Percentiles rank a stretch among this genome's conserved stretches.
These are phyloP conservation scores for Electrona antarctica DNA, from an alignment of 2,113 vertebrate genomes.

Conservation along the genomic window DNA sequence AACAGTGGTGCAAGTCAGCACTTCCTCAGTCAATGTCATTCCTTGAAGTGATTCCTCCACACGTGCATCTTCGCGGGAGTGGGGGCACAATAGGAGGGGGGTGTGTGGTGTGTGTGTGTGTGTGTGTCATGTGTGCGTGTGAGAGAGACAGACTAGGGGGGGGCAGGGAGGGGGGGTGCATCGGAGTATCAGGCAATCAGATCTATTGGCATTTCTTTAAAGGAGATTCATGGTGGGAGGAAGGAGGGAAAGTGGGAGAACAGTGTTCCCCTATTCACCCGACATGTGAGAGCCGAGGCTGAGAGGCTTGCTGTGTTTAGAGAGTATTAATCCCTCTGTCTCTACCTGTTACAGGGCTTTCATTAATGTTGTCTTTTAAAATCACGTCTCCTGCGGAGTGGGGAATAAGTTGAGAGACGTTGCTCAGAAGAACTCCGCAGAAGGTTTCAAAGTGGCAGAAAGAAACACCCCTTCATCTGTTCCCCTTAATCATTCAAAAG, in stretches of 20 bases:
- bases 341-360: constrained; percentile 79
- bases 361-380: constrained; percentile 81
- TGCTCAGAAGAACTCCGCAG: constrained; percentile 64
- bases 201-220: constrained; percentile 98
- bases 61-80: constrained; percentile 85
- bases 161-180: constrained; percentile 77
- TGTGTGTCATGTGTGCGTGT: too few species aligned
- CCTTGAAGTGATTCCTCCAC: constrained; percentile 92
- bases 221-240: constrained; percentile 90
- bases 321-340: constrained; percentile 77
- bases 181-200: constrained; percentile 93
- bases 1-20: constrained; percentile 99
- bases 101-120: too few species aligned
- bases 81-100: too few species aligned
- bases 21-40: constrained; percentile 99
- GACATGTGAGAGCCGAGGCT: constrained; percentile 45
- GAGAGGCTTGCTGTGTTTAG: constrained; percentile 69
- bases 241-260: constrained; percentile 80
- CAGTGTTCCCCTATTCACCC: constrained; percentile 63
- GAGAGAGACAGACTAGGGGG: too few species aligned
- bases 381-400: constrained; percentile 77
- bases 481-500: constrained; percentile 82
- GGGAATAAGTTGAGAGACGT: constrained; percentile 77
- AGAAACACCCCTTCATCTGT: constrained; percentile 80
- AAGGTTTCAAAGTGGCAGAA: constrained; percentile 78